Evolutionary conservation across 2,797 vertebrate species (phyloP).

Genomic region (Threskiornis aethiopicus): DNA sequence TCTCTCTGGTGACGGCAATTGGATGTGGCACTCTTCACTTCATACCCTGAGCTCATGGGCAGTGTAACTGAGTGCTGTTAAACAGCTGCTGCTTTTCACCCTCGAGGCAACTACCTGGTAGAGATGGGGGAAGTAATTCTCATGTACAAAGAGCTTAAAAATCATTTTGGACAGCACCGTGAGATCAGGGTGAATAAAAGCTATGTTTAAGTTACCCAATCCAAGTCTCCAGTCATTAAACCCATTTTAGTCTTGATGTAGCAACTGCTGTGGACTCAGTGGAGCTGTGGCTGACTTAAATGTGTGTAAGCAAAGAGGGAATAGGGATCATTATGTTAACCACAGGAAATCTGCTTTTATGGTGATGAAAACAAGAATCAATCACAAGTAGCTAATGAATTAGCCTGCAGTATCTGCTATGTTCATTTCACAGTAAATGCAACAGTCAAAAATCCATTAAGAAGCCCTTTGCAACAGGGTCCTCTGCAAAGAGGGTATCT

Average conservation of each 20-base stretch:
- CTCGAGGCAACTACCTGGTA: neutral
- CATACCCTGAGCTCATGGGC: neutral
- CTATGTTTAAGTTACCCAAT: neutral
- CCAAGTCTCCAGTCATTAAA: neutral
- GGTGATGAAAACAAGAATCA: slow-evolving; percentile 30
- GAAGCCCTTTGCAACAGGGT: neutral
- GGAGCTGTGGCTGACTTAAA: neutral
- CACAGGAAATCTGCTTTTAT: slow-evolving; percentile 14
- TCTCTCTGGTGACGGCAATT: neutral
- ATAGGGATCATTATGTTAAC: neutral
- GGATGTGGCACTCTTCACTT: neutral
- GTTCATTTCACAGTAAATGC: neutral
- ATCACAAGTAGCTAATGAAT: slow-evolving; percentile 3
- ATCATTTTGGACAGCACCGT: neutral
- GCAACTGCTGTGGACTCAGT: neutral
- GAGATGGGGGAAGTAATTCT: neutral
- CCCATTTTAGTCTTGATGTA: neutral
- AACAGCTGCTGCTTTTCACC: neutral
- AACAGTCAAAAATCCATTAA: neutral
- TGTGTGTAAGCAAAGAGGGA: neutral
- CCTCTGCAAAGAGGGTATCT: neutral
- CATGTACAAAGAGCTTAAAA: neutral
- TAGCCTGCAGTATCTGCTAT: neutral
- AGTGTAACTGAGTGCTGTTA: neutral
- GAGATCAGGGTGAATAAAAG: neutral